A percentile compares a stretch with the other conserved stretches of the same genome.
Evolutionary conservation across 2,888 invertebrate species (phyloP).

Genomic region (Brenthis hecate): DNA sequence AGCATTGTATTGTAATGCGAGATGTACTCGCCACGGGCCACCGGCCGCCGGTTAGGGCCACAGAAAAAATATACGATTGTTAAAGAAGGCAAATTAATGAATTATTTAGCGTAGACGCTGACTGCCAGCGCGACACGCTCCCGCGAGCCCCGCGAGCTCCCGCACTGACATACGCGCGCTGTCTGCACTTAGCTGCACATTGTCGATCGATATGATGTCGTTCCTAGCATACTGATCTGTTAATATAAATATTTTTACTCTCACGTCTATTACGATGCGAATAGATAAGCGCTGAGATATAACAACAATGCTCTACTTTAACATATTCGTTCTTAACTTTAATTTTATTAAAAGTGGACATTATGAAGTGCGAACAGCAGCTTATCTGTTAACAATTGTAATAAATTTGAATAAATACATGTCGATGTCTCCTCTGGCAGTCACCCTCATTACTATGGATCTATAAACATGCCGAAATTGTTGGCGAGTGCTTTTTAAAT

Average conservation of each 20-base stretch:
- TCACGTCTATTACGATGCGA: not conserved
- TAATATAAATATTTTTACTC: constrained; percentile 11
- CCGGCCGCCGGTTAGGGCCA: constrained; percentile 26
- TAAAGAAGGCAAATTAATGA: constrained; percentile 57
- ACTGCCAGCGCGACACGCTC: not conserved
- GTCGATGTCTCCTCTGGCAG: constrained; percentile 54
- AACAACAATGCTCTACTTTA: constrained; percentile 17
- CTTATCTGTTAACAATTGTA: constrained; percentile 59
- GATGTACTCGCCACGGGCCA: constrained; percentile 38
- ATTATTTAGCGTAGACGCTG: constrained; percentile 55
- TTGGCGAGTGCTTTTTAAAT: not conserved
- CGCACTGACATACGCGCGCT: no score
- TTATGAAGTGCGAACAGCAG: constrained; percentile 52
- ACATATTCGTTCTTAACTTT: constrained; percentile 20
- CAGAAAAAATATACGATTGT: constrained; percentile 43
- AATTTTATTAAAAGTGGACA: constrained; percentile 32
- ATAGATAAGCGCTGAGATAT: not conserved
- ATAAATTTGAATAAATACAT: constrained; percentile 73
- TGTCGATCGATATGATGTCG: not conserved
- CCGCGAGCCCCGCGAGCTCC: not conserved
- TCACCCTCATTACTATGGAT: constrained; percentile 65
- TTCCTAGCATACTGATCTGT: not conserved
- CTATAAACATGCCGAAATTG: constrained; percentile 48
- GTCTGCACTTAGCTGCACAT: not conserved
- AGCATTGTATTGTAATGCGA: constrained; percentile 49